Base-by-base conservation (phyloP, 2,797 vertebrate genomes). In the Tauraco hartlaubi region DNA sequence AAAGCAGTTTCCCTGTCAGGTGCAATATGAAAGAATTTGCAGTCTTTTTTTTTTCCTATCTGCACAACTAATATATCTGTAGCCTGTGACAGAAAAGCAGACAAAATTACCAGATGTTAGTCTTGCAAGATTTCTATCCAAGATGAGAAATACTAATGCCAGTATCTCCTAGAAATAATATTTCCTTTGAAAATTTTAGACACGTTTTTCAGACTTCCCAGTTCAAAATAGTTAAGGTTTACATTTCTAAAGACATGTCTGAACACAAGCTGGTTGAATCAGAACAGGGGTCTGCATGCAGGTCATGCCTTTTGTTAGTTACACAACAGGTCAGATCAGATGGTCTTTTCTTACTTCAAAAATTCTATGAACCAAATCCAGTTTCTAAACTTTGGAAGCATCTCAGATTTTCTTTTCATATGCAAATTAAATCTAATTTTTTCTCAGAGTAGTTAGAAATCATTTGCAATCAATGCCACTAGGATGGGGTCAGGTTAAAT, bases 341-440 rank as follows among this genome's bases (percentile, higher is more conserved):
- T 22, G 44, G 20, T n/a, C 49, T 71, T 69, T 66, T 76, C 67
- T 85, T 74, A 48, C 28, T n/a, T 67, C 28, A 67, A 29, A 88
- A 88, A 48, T 33, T 67, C 80, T 55, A 7, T 55, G n/a, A 88
- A 55, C 48, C 8, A 55, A 80, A 77, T 71, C 49, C 44, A 71
- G 66, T 85, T 83, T 90, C 76, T 74, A 61, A 77, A 85, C 56
- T 83, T 85, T 58, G 52, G 88, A 88, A 83, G 79, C 26, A 67
- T 44, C 52, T 83, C 81, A 28, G 48, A 48, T 88, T 77, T 91
- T 83, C 19, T 77, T 90, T 91, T 93, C 14, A 14, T 78, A 61
- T 81, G 74, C 22, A 81, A 67, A 94, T 86, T 12, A 31, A 25
- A 8, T 43, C 29, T 76, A 20, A 6, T 76, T 94, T 90, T 71